These are phyloP conservation scores for Opisthograptis luteolata DNA, from an alignment of 2,888 invertebrate species.

Conservation along the genomic window DNA sequence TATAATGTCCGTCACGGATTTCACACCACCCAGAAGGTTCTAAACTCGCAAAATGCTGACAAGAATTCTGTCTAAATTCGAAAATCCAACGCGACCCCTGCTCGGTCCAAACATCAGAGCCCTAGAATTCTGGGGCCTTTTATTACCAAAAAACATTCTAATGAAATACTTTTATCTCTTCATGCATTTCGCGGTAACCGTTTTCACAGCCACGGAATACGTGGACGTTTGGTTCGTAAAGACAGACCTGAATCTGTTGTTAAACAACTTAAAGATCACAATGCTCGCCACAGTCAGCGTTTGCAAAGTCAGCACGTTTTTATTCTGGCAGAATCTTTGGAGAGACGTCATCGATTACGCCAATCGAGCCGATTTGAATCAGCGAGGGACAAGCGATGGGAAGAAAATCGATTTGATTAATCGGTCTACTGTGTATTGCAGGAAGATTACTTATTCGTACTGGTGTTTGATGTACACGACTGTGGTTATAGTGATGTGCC, in stretches of 20 bases:
- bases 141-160: constrained; percentile 56
- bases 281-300: constrained; percentile 69
- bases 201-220: constrained; percentile 67
- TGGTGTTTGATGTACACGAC: constrained; percentile 72
- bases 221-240: constrained; percentile 71
- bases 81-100: constrained; percentile 62
- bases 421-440: constrained; percentile 60
- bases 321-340: constrained; percentile 67
- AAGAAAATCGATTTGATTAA: constrained; percentile 49
- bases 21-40: neutral
- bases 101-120: constrained; percentile 70
- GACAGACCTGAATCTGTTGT: constrained; percentile 59
- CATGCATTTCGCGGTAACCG: constrained; percentile 59
- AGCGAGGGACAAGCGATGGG: constrained; percentile 45
- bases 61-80: constrained; percentile 52
- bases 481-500: constrained; percentile 58
- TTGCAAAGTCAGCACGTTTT: constrained; percentile 61
- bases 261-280: constrained; percentile 72
- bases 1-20: constrained; percentile 6
- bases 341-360: constrained; percentile 64
- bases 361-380: constrained; percentile 57
- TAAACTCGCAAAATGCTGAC: constrained; percentile 28
- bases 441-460: constrained; percentile 67
- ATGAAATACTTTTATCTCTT: constrained; percentile 56
- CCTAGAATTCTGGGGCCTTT: constrained; percentile 69